Conservation (phyloP, 92 coral and sea anemone species). For the Parazoanthus atlanticus region DNA sequence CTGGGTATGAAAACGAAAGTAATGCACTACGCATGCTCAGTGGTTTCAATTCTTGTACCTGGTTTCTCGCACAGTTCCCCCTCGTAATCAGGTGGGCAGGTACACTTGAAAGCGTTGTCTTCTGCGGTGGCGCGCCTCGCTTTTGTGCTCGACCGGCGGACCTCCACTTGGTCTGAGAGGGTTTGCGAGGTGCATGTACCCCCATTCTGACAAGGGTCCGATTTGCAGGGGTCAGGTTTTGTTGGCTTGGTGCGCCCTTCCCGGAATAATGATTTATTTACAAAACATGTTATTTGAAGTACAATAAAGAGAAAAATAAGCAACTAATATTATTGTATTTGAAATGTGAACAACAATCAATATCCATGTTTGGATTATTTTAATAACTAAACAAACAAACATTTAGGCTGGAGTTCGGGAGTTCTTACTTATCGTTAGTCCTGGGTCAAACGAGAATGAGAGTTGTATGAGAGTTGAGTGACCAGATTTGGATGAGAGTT, state of each 20-base stretch:
- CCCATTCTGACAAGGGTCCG: conserved; percentile 83
- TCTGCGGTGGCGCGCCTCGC: conserved; percentile 28
- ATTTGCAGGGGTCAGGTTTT: conserved; percentile 66
- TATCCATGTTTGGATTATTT: not conserved
- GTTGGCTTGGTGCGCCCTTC: conserved; percentile 29
- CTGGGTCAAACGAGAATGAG: too few species aligned
- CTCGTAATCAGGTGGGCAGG: conserved; percentile 66
- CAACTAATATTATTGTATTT: not conserved
- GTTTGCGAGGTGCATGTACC: conserved; percentile 72
- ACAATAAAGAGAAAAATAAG: not conserved
- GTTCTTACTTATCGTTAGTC: too few species aligned
- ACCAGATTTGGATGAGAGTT: too few species aligned
- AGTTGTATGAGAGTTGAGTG: too few species aligned
- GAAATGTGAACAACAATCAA: too few species aligned
- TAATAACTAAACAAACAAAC: too few species aligned
- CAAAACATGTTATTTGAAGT: not conserved
- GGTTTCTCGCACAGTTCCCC: conserved; percentile 83
- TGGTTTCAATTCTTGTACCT: not conserved
- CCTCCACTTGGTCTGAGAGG: not conserved
- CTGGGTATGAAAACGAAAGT: not conserved
- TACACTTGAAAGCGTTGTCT: conserved; percentile 73
- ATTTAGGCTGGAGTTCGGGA: too few species aligned
- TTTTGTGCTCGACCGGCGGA: conserved; percentile 7
- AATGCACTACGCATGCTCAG: not conserved
- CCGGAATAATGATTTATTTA: not conserved